Evolutionary conservation across 2,888 invertebrate genomes (phyloP), one percentile per base, ranked within the genome.

Genomic region (Clepsis dumicolana): DNA sequence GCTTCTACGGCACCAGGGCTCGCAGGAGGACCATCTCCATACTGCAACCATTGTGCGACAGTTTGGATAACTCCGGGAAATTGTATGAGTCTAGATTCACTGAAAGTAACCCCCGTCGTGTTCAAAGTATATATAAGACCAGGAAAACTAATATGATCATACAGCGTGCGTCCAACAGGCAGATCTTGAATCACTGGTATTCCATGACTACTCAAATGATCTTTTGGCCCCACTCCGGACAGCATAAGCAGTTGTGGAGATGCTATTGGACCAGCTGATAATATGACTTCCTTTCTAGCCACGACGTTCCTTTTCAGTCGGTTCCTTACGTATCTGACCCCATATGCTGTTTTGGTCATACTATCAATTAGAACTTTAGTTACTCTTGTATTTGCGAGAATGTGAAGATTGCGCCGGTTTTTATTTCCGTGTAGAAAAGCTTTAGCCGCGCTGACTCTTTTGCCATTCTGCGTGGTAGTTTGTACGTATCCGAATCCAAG

Each of bases 191-290:
- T 78, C 0, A 95, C 90, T 1, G 93, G 88, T 44, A 95, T 94
- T n/a, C 94, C 93, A 50, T 91, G 79, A 65, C 90, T 86, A 29
- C 84, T 80, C 2, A 96, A 88, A 73, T 96, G 95, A 54, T 94
- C 85, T n/a, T 87, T 89, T 0, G 95, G 96, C 1, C 96, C 96
- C 8, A 96, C 86, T 1, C 97, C 97, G 0, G 96, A 96, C 18
- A 97, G 83, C 97, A 98, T 96, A 5, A 98, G 93, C 8, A 98
- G 83, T 80, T 98, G 98, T 0, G 98, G 97, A 0, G 96, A 95
- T 75, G 96, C 97, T 67, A 98, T 95, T 0, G 97, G 95, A 0
- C 97, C 97, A 1, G 96, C 97, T 10, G 96, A 95, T 2, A 97
- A 72, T 65, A 98, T 95, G 0, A 97, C 95, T 86, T 96, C 96